Percentiles rank a stretch among this genome's conserved stretches.
phyloP scores from a whole-genome alignment of 2,888 invertebrate genomes.

The Ectemnius cavifrons region DNA sequence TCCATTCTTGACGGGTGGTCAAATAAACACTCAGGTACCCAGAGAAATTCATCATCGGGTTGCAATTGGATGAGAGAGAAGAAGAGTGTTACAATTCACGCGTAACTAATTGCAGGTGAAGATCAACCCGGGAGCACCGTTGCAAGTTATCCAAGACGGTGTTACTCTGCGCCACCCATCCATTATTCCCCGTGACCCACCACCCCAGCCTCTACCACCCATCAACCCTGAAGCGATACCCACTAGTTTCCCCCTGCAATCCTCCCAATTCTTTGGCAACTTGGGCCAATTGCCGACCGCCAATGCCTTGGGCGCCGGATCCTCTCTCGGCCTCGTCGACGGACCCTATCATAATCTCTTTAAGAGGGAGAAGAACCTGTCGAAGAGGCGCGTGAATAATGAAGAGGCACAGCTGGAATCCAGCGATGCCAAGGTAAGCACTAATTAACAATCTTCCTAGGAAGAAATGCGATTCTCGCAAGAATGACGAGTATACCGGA shows the following conservation, averaged over 20 bases:
- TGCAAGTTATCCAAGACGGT: conserved; percentile 71
- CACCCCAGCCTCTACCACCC: conserved; percentile 68
- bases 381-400: conserved; percentile 39
- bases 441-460: too few relatives aligned
- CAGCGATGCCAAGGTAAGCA: too few relatives aligned
- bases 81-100: too few relatives aligned
- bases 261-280: conserved; percentile 58
- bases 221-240: conserved; percentile 55
- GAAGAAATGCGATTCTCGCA: too few relatives aligned
- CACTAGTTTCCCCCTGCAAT: conserved; percentile 42
- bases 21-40: conserved; percentile 81
- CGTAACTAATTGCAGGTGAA: conserved; percentile 62
- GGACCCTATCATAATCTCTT: conserved; percentile 67
- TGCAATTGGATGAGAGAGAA: too few relatives aligned
- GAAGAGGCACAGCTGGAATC: conserved; percentile 6
- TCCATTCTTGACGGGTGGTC: conserved; percentile 83
- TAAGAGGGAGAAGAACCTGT: conserved; percentile 62
- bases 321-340: conserved; percentile 59
- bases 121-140: conserved; percentile 71
- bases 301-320: conserved; percentile 36
- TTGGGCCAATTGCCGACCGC: conserved; percentile 30
- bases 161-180: conserved; percentile 72
- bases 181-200: conserved; percentile 56
- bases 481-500: too few relatives aligned
- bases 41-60: too few relatives aligned